Conservation (phyloP, 2,113 vertebrate genomes). For the Bos indicus region DNA sequence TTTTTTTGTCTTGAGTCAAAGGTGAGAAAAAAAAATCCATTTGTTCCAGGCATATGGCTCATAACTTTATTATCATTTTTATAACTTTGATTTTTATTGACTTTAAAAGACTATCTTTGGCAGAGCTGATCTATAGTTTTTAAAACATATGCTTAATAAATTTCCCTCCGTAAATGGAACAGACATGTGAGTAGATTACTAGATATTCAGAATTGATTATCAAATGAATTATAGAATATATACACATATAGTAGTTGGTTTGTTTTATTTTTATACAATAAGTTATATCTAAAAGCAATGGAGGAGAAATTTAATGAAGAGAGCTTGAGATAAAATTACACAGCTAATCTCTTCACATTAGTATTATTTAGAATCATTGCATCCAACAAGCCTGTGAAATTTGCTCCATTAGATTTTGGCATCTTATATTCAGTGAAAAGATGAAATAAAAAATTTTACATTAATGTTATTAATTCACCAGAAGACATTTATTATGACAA, state of each 20-base stretch:
- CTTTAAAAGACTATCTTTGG: constrained; percentile 59
- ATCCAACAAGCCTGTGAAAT: neutral
- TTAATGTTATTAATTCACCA: neutral
- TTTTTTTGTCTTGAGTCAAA: constrained; percentile 77
- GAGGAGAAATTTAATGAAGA: neutral
- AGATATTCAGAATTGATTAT: constrained; percentile 26
- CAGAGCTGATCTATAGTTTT: constrained; percentile 39
- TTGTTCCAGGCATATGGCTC: constrained; percentile 79
- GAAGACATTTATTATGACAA: neutral
- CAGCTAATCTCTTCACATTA: neutral
- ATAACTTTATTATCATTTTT: constrained; percentile 74
- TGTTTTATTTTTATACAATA: neutral
- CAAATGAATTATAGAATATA: neutral
- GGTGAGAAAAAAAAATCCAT: constrained; percentile 74
- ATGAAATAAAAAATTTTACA: constrained; percentile 13
- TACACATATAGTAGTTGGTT: neutral
- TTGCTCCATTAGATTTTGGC: neutral
- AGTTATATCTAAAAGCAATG: neutral
- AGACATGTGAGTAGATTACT: neutral
- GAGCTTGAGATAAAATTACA: neutral
- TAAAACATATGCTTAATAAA: constrained; percentile 25
- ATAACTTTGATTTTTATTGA: constrained; percentile 56
- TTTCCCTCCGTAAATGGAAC: neutral
- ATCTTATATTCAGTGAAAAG: constrained; percentile 20
- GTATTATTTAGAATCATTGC: neutral